A percentile compares a stretch with the other conserved stretches of the same genome.
Evolutionary conservation across 2,888 invertebrate species (phyloP).

Genomic region (Aphidius colemani): DNA sequence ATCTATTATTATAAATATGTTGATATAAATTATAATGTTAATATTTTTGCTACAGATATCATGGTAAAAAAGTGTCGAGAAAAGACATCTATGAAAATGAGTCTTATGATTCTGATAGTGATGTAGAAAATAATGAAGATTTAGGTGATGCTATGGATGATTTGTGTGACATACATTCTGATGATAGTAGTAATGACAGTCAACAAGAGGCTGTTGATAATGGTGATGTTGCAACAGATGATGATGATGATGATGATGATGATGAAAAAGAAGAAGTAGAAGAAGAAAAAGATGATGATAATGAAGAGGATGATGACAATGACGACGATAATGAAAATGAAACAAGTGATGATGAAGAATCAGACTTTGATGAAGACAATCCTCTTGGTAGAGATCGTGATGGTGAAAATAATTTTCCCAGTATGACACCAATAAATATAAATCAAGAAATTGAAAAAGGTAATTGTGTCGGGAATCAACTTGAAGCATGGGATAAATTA

Average conservation of each 20-base stretch:
- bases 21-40: not conserved
- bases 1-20: not conserved
- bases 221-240: slow-evolving; percentile 5
- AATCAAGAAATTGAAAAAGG: slow-evolving; percentile 70
- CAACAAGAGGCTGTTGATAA: slow-evolving; percentile 28
- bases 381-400: slow-evolving; percentile 56
- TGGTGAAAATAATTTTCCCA: slow-evolving; percentile 61
- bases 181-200: slow-evolving; percentile 30
- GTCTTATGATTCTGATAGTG: slow-evolving; percentile 31
- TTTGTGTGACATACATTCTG: no score
- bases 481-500: slow-evolving; percentile 81
- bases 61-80: slow-evolving; percentile 73
- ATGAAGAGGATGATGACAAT: slow-evolving; percentile 34
- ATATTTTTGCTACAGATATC: slow-evolving; percentile 62
- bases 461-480: slow-evolving; percentile 71
- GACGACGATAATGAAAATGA: slow-evolving; percentile 30
- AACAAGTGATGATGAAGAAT: slow-evolving; percentile 35
- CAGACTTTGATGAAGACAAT: slow-evolving; percentile 53
- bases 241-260: slow-evolving; percentile 41
- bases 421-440: slow-evolving; percentile 64
- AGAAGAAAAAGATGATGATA: slow-evolving; percentile 27
- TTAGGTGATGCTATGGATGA: slow-evolving; percentile 28
- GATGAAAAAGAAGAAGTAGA: slow-evolving; percentile 34
- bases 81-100: slow-evolving; percentile 56
- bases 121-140: slow-evolving; percentile 35